Percentiles rank a stretch among this genome's conserved stretches.
Evolutionary conservation across 2,113 vertebrate species (phyloP).

Genomic region (Lutjanus erythropterus): DNA sequence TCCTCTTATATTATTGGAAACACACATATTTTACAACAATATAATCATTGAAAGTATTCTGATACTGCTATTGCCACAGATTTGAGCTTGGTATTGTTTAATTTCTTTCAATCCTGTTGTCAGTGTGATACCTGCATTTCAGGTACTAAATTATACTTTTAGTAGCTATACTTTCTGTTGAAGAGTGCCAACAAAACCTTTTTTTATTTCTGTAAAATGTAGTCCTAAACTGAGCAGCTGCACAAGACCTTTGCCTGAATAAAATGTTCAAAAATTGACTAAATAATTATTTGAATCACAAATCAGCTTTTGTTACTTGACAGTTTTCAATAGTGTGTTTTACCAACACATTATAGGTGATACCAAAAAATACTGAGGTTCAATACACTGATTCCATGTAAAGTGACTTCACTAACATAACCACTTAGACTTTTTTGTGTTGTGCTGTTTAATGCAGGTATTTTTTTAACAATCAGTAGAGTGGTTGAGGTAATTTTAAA

Average conservation of each 20-base stretch:
- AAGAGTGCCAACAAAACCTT: neutral
- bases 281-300: constrained; percentile 20
- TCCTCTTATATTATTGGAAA: neutral
- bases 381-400: neutral
- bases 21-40: neutral
- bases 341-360: neutral
- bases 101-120: neutral
- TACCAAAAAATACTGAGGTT: neutral
- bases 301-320: neutral
- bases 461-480: neutral
- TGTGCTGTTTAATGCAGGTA: neutral
- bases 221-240: too few relatives aligned
- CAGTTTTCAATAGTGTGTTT: neutral
- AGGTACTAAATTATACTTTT: too few relatives aligned
- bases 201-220: neutral
- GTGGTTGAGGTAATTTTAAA: too few relatives aligned
- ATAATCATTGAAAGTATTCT: neutral
- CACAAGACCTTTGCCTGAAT: neutral
- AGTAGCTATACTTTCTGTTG: neutral
- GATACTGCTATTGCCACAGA: too few relatives aligned
- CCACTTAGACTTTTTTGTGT: too few relatives aligned
- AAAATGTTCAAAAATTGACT: neutral
- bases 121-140: neutral
- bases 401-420: neutral
- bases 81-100: too few relatives aligned